A percentile compares a stretch with the other conserved stretches of the same genome.
These are phyloP conservation scores for Schlechtendalia chinensis DNA, from an alignment of 1,140 invertebrate species.

Conservation along the genomic window DNA sequence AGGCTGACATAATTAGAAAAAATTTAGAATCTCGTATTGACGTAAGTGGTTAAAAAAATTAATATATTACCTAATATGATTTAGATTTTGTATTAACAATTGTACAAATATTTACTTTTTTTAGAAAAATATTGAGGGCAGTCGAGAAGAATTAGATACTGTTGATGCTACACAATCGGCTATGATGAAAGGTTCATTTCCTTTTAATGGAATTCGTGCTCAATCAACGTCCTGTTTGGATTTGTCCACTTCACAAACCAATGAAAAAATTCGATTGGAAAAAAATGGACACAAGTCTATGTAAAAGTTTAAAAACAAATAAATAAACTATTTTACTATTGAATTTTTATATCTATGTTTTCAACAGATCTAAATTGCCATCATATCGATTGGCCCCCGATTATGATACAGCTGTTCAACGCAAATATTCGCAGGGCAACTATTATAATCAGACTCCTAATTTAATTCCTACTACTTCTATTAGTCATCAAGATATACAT, in stretches of 20 bases:
- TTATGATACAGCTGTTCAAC: slow-evolving; percentile 88
- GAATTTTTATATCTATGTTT: background rate
- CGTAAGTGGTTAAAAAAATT: slow-evolving; percentile 6
- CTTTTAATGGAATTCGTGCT: slow-evolving; percentile 56
- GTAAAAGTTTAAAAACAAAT: background rate
- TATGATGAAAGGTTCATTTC: slow-evolving; percentile 18
- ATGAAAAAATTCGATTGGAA: slow-evolving; percentile 55
- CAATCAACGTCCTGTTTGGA: slow-evolving; percentile 72
- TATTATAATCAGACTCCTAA: slow-evolving; percentile 51
- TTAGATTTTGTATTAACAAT: background rate
- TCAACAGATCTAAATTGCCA: slow-evolving; percentile 69
- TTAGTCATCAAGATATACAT: slow-evolving; percentile 67
- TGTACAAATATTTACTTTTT: background rate
- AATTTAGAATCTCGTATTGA: slow-evolving; percentile 28
- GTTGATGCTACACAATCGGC: slow-evolving; percentile 22
- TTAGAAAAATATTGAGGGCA: slow-evolving; percentile 50
- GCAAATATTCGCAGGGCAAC: slow-evolving; percentile 59
- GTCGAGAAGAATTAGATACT: slow-evolving; percentile 53
- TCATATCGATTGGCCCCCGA: slow-evolving; percentile 89
- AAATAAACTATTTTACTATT: background rate
- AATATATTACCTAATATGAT: background rate
- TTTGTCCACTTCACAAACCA: slow-evolving; percentile 59
- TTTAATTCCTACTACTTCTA: slow-evolving; percentile 57
- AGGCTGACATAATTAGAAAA: slow-evolving; percentile 29
- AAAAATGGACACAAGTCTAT: slow-evolving; percentile 46